These are phyloP conservation scores for Cebus imitator DNA, from an alignment of 2,113 vertebrate species.

Conservation along the genomic window DNA sequence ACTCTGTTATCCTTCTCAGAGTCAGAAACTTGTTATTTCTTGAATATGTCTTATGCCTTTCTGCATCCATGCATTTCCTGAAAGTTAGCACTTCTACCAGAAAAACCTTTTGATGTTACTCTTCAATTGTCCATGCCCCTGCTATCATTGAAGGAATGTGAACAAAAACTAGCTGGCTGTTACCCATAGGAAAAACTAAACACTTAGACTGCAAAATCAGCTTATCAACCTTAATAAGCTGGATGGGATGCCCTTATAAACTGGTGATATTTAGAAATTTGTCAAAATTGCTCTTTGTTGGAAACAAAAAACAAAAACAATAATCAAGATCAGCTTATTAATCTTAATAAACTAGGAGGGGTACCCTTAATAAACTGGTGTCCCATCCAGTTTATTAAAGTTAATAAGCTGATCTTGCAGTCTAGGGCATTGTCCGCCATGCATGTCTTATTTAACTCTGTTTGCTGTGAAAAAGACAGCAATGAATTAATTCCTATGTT, in stretches of 20 bases:
- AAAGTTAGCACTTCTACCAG: not conserved
- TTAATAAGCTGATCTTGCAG: not conserved
- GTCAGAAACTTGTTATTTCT: not conserved
- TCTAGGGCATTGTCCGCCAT: not conserved
- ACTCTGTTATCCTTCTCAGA: not conserved
- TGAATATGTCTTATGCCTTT: not conserved
- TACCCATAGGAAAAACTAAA: too few relatives aligned
- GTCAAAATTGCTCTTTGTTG: too few relatives aligned
- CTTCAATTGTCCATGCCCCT: not conserved
- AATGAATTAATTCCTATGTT: not conserved
- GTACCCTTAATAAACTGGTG: too few relatives aligned
- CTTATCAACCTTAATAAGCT: too few relatives aligned
- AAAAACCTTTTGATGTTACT: not conserved
- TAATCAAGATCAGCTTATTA: too few relatives aligned
- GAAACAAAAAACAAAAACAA: too few relatives aligned
- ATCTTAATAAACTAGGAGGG: too few relatives aligned
- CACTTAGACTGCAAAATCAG: too few relatives aligned
- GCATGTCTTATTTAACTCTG: not conserved
- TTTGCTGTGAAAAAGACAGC: not conserved
- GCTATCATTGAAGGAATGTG: not conserved
- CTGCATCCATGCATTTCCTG: not conserved
- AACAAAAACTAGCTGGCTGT: not conserved
- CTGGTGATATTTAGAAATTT: too few relatives aligned
- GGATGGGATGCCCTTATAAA: too few relatives aligned
- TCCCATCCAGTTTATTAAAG: not conserved